Evolutionary conservation across 2,888 invertebrate species (phyloP).

Genomic region (Coleophora flavipennella): DNA sequence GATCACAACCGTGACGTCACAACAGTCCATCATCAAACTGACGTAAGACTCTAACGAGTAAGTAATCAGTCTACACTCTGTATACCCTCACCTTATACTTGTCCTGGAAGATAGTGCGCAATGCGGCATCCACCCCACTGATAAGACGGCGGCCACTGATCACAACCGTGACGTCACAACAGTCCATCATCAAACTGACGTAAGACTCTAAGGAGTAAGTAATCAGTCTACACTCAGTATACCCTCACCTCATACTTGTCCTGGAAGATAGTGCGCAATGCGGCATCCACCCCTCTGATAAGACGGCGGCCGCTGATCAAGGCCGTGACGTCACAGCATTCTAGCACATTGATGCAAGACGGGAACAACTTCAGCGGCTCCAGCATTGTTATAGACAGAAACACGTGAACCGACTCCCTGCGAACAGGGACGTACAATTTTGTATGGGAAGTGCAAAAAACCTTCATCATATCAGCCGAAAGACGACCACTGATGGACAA

Average conservation of each 20-base stretch:
- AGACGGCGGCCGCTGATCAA: constrained; percentile 24
- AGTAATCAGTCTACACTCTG: not conserved
- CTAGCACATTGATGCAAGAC: constrained; percentile 9
- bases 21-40: no score
- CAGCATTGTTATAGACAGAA: constrained; percentile 22
- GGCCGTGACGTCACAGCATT: constrained; percentile 15
- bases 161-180: no score
- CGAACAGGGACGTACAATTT: not conserved
- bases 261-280: constrained; percentile 26
- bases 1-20: no score
- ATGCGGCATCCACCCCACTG: no score
- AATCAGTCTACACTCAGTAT: not conserved
- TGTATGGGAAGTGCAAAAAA: no score
- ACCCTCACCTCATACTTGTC: constrained; percentile 36
- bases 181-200: no score
- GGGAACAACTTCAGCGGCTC: constrained; percentile 24
- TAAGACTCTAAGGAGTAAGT: no score
- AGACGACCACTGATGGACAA: no score
- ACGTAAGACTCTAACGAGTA: no score
- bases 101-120: not conserved
- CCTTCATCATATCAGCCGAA: no score
- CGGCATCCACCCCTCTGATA: constrained; percentile 23
- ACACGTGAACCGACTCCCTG: constrained; percentile 25
- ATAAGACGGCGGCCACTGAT: no score
- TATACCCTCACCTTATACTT: constrained; percentile 1